phyloP scores from a whole-genome alignment of 1,140 invertebrate genomes.

The Lordiphosa mommai region DNA sequence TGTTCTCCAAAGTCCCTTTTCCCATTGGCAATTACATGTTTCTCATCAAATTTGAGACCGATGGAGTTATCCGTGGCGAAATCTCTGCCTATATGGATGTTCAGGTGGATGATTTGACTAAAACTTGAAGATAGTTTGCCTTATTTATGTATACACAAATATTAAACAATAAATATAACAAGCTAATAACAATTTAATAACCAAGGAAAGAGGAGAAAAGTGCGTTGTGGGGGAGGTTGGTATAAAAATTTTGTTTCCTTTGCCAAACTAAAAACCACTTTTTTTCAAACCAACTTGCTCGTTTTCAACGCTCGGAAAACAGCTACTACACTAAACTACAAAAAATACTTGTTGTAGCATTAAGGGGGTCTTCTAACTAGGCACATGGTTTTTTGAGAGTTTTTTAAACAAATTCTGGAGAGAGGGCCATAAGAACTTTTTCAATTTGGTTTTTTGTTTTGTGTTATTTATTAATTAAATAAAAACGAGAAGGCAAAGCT shows the following conservation, averaged over 20 bases:
- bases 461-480: no score
- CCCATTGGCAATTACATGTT: constrained; percentile 20
- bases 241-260: constrained; percentile 19
- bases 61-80: not conserved
- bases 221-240: constrained; percentile 22
- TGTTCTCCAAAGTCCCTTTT: constrained; percentile 9
- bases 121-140: not conserved
- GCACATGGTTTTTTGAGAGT: no score
- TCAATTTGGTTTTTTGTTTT: no score
- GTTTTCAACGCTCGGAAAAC: not conserved
- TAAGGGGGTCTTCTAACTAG: no score
- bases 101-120: not conserved
- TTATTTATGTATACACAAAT: not conserved
- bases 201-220: constrained; percentile 34
- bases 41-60: not conserved
- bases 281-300: constrained; percentile 18
- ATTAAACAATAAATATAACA: constrained; percentile 12
- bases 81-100: constrained; percentile 9
- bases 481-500: no score
- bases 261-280: constrained; percentile 28
- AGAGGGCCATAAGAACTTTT: no score
- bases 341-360: no score
- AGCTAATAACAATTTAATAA: constrained; percentile 53
- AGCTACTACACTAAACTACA: constrained; percentile 25
- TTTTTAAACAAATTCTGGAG: no score